These are phyloP conservation scores for Euleptes europaea DNA, from an alignment of 2,113 vertebrate species.

Conservation along the genomic window DNA sequence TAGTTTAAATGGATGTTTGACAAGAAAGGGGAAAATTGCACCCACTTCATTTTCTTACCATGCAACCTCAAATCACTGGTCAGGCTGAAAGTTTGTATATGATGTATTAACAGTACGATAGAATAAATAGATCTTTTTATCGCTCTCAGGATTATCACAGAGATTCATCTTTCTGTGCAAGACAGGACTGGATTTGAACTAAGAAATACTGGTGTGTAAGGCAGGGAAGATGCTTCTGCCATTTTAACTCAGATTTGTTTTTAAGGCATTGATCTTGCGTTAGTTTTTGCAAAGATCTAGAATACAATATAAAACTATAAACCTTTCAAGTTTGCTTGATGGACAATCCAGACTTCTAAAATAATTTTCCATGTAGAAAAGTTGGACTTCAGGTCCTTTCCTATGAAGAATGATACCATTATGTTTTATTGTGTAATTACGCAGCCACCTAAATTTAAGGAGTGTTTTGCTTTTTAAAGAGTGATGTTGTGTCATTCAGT, in stretches of 20 bases:
- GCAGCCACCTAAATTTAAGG: neutral
- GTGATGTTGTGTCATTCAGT: rapidly evolving
- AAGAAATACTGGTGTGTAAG: neutral
- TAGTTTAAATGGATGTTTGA: slow-evolving; percentile 42
- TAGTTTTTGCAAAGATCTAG: neutral
- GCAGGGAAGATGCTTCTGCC: neutral
- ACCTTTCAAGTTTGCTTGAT: rapidly evolving
- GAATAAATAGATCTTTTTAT: neutral
- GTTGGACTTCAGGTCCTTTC: neutral
- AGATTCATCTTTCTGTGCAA: neutral
- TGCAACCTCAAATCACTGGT: slow-evolving; percentile 13
- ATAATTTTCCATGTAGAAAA: neutral
- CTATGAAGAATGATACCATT: neutral
- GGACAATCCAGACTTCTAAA: neutral
- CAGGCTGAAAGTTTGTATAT: neutral
- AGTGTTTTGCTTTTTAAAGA: neutral
- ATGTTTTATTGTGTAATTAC: rapidly evolving
- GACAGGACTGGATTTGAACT: neutral
- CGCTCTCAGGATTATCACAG: slow-evolving; percentile 12
- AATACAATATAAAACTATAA: neutral
- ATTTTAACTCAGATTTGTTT: neutral
- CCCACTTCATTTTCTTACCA: neutral
- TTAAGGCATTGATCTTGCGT: neutral
- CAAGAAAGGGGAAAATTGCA: neutral
- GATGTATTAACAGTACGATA: neutral